phyloP scores from a whole-genome alignment of 2,113 vertebrate genomes.

The Anas platyrhynchos region DNA sequence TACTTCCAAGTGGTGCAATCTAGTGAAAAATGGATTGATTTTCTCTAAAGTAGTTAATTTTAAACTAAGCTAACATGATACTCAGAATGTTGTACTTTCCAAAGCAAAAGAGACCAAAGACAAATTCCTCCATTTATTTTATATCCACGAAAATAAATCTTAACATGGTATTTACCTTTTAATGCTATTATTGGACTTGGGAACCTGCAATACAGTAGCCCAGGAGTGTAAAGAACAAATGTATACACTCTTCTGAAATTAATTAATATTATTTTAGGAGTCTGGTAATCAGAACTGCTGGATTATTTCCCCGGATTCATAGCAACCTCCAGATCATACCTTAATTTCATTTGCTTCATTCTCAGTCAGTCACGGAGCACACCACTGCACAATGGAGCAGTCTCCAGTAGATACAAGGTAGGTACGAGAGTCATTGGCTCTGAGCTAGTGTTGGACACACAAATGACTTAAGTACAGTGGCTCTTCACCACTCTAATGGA shows the following conservation, averaged over 20 bases:
- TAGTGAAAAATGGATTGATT: neutral
- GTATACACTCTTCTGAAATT: neutral
- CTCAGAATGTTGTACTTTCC: neutral
- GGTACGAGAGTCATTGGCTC: neutral
- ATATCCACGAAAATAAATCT: neutral
- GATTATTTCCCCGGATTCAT: neutral
- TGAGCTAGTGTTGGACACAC: accelerated
- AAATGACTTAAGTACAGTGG: neutral
- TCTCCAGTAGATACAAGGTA: neutral
- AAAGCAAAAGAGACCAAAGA: neutral
- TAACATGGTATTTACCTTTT: neutral
- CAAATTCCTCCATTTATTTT: neutral
- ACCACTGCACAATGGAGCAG: accelerated
- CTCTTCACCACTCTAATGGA: neutral
- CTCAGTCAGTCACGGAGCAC: neutral
- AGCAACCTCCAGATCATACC: neutral
- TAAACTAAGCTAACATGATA: neutral
- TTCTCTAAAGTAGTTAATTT: neutral
- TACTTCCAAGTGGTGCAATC: neutral
- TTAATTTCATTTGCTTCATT: neutral
- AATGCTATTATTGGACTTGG: neutral
- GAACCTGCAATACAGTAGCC: neutral
- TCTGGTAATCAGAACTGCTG: neutral
- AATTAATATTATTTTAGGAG: neutral
- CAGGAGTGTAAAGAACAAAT: neutral